Conservation (phyloP, 2,113 vertebrate species). For the Trichechus manatus region DNA sequence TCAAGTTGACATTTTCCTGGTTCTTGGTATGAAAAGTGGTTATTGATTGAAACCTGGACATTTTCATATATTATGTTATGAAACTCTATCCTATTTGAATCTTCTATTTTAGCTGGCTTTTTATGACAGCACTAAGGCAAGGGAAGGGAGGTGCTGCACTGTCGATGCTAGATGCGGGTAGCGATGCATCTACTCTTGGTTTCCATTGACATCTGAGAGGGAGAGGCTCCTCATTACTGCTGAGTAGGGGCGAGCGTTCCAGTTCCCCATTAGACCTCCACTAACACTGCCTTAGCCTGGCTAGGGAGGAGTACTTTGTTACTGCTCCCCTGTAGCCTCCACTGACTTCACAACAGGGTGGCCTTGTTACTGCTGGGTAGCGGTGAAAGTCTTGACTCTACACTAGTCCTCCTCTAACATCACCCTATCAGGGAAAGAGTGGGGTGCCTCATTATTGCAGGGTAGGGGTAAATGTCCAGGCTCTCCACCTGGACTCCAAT, state of each 20-base stretch:
- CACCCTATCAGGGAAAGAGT: not conserved
- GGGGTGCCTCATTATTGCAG: not conserved
- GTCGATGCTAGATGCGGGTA: not conserved
- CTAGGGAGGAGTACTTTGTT: not conserved
- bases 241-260: not conserved
- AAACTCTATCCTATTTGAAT: not conserved
- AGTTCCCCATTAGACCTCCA: not conserved
- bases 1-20: not conserved
- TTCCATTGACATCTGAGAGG: not conserved
- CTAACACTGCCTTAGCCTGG: not conserved
- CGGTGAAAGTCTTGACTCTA: not conserved
- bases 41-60: not conserved
- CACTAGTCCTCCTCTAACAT: not conserved
- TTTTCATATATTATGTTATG: slow-evolving; percentile 4
- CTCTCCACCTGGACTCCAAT: not conserved
- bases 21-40: not conserved
- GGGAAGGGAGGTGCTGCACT: rapidly evolving
- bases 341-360: not conserved
- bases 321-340: not conserved
- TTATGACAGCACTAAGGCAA: not conserved
- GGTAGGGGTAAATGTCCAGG: not conserved
- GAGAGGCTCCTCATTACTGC: not conserved
- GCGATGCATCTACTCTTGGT: not conserved
- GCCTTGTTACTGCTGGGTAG: not conserved
- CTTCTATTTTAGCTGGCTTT: not conserved